Evolutionary conservation across 30 jellyfish, hydroid and myxozoan species (phyloP), one percentile per base, ranked within the genome.

Genomic region (Aurelia sp.): DNA sequence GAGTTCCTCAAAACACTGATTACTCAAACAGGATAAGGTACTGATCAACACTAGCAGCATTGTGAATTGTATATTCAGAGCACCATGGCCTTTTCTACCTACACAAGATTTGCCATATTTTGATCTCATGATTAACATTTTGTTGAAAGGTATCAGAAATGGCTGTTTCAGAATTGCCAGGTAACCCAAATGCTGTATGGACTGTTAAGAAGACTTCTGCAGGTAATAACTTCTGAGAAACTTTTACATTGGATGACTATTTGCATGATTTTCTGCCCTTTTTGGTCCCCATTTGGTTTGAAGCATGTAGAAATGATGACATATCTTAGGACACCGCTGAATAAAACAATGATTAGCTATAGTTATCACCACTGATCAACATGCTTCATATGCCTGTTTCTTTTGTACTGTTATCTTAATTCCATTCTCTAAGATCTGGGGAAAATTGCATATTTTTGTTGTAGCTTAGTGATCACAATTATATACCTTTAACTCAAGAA

Each of bases 111-210:
- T 38, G 7, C 3, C 9, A 38, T 38, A 7, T 38, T 38, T 38
- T 38, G 0, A 38, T 38, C 50, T 38, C 33, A 27, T 27, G 33
- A 27, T 27, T 27, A 27, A 27, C 33, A 27, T 27, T 38, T 44
- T 44, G 55, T 44, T 44, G 13, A 44, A 11, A 94, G 98, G 98
- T 94, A 16, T 94, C 98, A 5, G 99, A 96, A 83, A 91, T 96
- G 98, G 99, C 99, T 53, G 99, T 96, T 7, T 96, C 99, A 20
- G 99, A 96, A 81, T 68, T 96, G 85, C 99, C 99, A 3, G 99
- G 99, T 27, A 87, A 90, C 66, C 98, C 99, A 38, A 91, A 78
- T 73, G 97, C 98, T 38, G 99, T 96, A 35, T 96, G 99, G 99
- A 96, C 98, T 20, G 98, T 96, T 40, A 96, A 96, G 79, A 68